Percentiles rank a stretch among this genome's conserved stretches.
Conservation (phyloP, 2,888 invertebrate species). For the Eilema caniola region DNA sequence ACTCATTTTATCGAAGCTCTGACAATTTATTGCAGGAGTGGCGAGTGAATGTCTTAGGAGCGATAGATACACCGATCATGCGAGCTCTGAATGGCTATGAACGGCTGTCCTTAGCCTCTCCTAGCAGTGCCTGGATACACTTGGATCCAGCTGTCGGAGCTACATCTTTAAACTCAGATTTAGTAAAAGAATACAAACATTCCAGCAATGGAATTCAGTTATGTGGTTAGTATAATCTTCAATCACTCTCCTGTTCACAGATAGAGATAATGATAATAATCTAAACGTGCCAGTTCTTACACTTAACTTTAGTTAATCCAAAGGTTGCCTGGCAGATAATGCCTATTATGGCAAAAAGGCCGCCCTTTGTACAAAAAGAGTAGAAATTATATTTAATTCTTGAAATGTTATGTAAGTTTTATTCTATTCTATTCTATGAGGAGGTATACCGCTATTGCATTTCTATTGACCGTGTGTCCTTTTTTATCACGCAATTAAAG, state of each 20-base stretch:
- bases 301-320: too few species aligned
- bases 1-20: too few species aligned
- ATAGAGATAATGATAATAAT: not conserved
- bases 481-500: too few species aligned
- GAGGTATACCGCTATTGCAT: too few species aligned
- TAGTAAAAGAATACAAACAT: conserved; percentile 51
- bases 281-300: too few species aligned
- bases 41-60: conserved; percentile 58
- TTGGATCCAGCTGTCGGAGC: conserved; percentile 63
- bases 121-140: conserved; percentile 41
- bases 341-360: too few species aligned
- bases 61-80: conserved; percentile 57
- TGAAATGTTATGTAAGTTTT: too few species aligned
- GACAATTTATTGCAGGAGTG: conserved; percentile 53
- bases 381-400: too few species aligned
- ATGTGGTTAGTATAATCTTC: conserved; percentile 54
- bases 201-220: conserved; percentile 59
- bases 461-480: too few species aligned
- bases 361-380: too few species aligned
- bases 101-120: conserved; percentile 41
- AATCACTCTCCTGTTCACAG: not conserved
- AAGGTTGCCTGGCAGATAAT: too few species aligned
- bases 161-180: conserved; percentile 43
- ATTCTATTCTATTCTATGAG: too few species aligned
- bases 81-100: conserved; percentile 59